A percentile compares a stretch with the other conserved stretches of the same genome.
phyloP scores from a whole-genome alignment of 1,140 invertebrate genomes.

The Panagrolaimus sp. region DNA sequence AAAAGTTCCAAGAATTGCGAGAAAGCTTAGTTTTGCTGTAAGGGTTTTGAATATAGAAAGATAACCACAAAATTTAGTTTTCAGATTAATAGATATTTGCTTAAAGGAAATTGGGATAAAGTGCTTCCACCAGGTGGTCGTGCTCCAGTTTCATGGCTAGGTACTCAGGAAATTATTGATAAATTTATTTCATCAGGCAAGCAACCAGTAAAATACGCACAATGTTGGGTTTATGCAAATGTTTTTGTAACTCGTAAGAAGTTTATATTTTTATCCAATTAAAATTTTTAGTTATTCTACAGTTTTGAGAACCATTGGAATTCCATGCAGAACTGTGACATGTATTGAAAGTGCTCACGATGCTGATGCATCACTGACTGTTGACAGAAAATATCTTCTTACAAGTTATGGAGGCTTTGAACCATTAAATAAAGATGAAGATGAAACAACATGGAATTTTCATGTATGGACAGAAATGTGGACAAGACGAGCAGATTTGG shows the following conservation, averaged over 20 bases:
- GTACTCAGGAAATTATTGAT: not conserved
- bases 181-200: not conserved
- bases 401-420: not conserved
- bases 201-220: not conserved
- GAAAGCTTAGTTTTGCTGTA: constrained; percentile 2
- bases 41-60: not conserved
- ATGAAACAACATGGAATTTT: constrained; percentile 1
- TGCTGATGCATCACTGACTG: not conserved
- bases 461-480: constrained; percentile 2
- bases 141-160: not conserved
- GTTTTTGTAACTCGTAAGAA: not conserved
- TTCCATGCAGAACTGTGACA: not conserved
- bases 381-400: not conserved
- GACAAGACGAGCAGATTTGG: not conserved
- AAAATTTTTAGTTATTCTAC: not conserved
- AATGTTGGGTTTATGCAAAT: not conserved
- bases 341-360: not conserved
- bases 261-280: not conserved
- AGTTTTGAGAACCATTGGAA: constrained; percentile 9
- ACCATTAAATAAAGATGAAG: not conserved
- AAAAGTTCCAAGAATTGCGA: not conserved
- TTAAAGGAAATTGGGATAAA: not conserved
- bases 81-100: constrained; percentile 5
- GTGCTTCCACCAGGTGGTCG: not conserved
- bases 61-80: no score